phyloP scores from a whole-genome alignment of 2,888 invertebrate species.

The Tuberolachnus salignus region DNA sequence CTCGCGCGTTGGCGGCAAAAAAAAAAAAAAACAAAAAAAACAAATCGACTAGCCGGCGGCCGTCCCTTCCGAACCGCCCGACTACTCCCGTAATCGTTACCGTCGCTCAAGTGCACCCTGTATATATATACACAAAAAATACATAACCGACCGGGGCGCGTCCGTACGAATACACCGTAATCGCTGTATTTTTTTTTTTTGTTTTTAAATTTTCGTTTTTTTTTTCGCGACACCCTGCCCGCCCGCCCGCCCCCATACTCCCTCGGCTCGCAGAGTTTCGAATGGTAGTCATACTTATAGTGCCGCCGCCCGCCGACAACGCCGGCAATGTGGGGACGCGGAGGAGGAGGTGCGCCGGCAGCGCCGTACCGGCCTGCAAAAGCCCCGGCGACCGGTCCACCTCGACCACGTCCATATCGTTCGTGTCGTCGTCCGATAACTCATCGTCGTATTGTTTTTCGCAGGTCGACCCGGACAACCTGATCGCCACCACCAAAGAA shows the following conservation, averaged over 20 bases:
- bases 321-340: conserved; percentile 57
- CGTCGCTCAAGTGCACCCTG: neutral
- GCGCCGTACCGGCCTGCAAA: conserved; percentile 33
- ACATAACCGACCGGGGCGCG: no score
- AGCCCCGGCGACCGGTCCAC: conserved; percentile 57
- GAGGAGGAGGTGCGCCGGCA: neutral
- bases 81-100: neutral
- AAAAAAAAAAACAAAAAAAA: neutral
- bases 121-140: no score
- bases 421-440: conserved; percentile 59
- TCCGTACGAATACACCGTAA: no score
- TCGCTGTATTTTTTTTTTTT: no score
- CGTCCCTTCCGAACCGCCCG: neutral
- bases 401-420: conserved; percentile 60
- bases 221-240: neutral
- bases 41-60: neutral
- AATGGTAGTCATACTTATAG: conserved; percentile 74
- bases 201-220: no score
- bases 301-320: conserved; percentile 63
- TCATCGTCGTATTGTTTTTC: conserved; percentile 61
- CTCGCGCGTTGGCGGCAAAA: conserved; percentile 58
- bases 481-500: conserved; percentile 86
- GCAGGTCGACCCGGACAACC: conserved; percentile 76
- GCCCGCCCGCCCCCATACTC: neutral
- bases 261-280: conserved; percentile 61